Percentiles rank a stretch among this genome's conserved stretches.
phyloP scores from a whole-genome alignment of 2,797 vertebrate species.

The Echiichthys vipera region DNA sequence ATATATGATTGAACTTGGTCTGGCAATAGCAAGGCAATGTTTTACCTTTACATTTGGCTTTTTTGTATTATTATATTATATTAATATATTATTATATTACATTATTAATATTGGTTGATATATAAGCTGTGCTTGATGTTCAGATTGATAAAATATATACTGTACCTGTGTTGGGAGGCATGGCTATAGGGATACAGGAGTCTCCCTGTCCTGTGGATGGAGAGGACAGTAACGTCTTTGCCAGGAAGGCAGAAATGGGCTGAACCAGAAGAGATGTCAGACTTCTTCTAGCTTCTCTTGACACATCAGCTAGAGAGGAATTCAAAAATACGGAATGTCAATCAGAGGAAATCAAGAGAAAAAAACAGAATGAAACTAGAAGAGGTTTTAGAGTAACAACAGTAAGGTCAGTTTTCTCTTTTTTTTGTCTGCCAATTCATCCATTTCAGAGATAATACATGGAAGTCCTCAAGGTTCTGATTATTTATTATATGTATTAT shows the following conservation, averaged over 20 bases:
- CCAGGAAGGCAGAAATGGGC: constrained; percentile 89
- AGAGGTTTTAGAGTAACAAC: too few relatives aligned
- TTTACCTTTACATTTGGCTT: neutral
- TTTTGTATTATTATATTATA: too few relatives aligned
- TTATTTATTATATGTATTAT: too few relatives aligned
- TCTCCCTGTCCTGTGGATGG: constrained; percentile 52
- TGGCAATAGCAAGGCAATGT: too few relatives aligned
- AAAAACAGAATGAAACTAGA: neutral
- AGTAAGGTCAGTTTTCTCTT: neutral
- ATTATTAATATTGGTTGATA: too few relatives aligned
- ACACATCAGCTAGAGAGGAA: constrained; percentile 82
- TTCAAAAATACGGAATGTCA: neutral
- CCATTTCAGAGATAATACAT: neutral
- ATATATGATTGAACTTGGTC: too few relatives aligned
- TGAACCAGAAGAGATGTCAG: constrained; percentile 92
- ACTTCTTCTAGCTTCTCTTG: constrained; percentile 74
- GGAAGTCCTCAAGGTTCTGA: neutral
- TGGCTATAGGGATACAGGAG: constrained; percentile 82
- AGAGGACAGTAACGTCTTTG: constrained; percentile 84
- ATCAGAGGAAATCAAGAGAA: neutral
- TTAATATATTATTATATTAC: too few relatives aligned
- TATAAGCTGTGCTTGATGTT: too few relatives aligned
- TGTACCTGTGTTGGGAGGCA: constrained; percentile 84
- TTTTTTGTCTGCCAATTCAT: too few relatives aligned
- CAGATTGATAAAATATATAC: too few relatives aligned